phyloP scores from a whole-genome alignment of 2,888 invertebrate genomes.

The Melolontha melolontha region DNA sequence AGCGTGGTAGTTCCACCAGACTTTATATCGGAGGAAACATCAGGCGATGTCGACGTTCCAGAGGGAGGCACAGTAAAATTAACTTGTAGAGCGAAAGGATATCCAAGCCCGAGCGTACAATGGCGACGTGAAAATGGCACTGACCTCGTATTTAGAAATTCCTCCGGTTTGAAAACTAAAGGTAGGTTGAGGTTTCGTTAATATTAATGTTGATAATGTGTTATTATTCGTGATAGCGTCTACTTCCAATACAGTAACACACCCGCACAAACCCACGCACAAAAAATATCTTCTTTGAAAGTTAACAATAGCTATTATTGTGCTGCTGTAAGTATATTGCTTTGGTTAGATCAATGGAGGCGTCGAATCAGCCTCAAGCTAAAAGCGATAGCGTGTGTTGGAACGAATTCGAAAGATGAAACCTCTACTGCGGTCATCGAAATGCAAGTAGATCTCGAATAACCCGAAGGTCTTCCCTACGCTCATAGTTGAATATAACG shows the following conservation, averaged over 20 bases:
- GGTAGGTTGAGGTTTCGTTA: constrained; percentile 27
- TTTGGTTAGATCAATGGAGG: constrained; percentile 60
- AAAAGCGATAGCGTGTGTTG: constrained; percentile 54
- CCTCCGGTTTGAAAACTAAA: constrained; percentile 65
- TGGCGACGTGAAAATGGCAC: constrained; percentile 88
- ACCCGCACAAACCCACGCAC: too few species aligned
- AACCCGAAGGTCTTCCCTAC: constrained; percentile 41
- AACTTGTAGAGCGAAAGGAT: constrained; percentile 80
- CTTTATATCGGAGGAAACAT: constrained; percentile 86
- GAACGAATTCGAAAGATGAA: constrained; percentile 55
- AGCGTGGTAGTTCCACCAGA: constrained; percentile 94
- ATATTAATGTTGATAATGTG: constrained; percentile 46
- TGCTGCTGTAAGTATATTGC: constrained; percentile 61
- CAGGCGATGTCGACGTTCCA: constrained; percentile 89
- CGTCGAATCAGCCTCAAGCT: constrained; percentile 52
- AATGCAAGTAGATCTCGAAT: constrained; percentile 53
- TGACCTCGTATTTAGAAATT: constrained; percentile 82
- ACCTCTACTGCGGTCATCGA: constrained; percentile 58
- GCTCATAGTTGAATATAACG: constrained; percentile 47
- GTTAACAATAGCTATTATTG: constrained; percentile 62
- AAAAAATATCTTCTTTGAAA: constrained; percentile 56
- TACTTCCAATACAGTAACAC: constrained; percentile 51
- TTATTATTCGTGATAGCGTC: too few species aligned
- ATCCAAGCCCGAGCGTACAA: constrained; percentile 82
- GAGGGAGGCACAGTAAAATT: constrained; percentile 82